Conservation (phyloP, 2,797 vertebrate species). For the Pempheris klunzingeri region DNA sequence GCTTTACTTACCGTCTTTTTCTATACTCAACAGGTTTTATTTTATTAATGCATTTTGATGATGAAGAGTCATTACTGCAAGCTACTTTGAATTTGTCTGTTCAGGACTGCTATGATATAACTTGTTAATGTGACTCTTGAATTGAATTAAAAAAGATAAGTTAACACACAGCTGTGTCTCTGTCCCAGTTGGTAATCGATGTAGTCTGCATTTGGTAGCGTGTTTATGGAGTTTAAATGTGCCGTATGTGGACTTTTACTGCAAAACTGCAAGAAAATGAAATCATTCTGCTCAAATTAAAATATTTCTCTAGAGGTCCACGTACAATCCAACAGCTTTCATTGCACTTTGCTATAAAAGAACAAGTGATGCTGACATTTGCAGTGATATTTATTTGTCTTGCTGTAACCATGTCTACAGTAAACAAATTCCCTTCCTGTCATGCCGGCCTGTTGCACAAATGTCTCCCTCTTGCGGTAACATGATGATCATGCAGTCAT, state of each 20-base stretch:
- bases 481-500: not conserved
- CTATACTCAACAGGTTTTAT: slow-evolving; percentile 77
- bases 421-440: not conserved
- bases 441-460: not conserved
- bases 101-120: slow-evolving; percentile 87
- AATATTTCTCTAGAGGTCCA: not conserved
- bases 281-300: not conserved
- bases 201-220: not conserved
- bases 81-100: slow-evolving; percentile 83
- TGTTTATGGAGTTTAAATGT: not conserved
- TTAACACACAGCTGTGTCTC: slow-evolving; percentile 29
- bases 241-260: not conserved
- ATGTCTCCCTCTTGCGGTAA: slow-evolving; percentile 68
- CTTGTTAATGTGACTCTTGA: slow-evolving; percentile 87
- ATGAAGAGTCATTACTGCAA: slow-evolving; percentile 84
- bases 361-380: not conserved
- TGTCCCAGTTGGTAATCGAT: slow-evolving; percentile 1
- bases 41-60: slow-evolving; percentile 84
- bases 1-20: slow-evolving; percentile 70
- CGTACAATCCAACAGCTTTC: not conserved
- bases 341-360: too few relatives aligned
- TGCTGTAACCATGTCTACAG: not conserved
- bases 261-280: not conserved
- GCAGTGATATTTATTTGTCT: not conserved
- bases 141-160: slow-evolving; percentile 79